Evolutionary conservation across 2,797 vertebrate species (phyloP).

Genomic region (Silurus aristotelis): DNA sequence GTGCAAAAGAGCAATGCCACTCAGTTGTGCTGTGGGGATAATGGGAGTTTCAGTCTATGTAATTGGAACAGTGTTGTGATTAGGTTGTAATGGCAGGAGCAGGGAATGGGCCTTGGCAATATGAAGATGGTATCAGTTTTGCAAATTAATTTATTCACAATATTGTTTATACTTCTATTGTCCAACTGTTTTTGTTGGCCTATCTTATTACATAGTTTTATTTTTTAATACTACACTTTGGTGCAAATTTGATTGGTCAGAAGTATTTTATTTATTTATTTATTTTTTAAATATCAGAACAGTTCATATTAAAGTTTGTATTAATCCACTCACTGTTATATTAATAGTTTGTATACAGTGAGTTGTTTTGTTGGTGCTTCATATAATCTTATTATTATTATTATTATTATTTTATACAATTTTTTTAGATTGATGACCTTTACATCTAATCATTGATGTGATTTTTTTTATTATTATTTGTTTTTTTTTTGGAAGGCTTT

Average conservation of each 20-base stretch:
- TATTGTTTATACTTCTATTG: neutral
- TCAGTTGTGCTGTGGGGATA: neutral
- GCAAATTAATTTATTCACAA: neutral
- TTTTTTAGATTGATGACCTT: no score
- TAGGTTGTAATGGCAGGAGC: neutral
- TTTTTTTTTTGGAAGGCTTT: neutral
- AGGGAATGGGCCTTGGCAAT: neutral
- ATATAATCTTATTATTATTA: neutral
- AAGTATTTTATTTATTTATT: neutral
- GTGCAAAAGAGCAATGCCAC: neutral
- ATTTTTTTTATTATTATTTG: neutral
- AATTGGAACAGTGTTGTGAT: neutral
- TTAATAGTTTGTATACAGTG: neutral
- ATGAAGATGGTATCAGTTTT: no score
- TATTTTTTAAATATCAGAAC: neutral
- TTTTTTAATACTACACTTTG: neutral
- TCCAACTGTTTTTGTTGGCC: neutral
- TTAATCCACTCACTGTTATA: neutral
- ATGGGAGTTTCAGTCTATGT: neutral
- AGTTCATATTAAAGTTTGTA: neutral
- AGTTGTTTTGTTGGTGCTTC: neutral
- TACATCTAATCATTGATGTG: neutral
- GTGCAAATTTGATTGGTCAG: neutral
- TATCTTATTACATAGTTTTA: no score
- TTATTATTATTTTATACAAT: no score